Conservation (phyloP, 2,888 invertebrate species). For the Argyra leucocephala region DNA sequence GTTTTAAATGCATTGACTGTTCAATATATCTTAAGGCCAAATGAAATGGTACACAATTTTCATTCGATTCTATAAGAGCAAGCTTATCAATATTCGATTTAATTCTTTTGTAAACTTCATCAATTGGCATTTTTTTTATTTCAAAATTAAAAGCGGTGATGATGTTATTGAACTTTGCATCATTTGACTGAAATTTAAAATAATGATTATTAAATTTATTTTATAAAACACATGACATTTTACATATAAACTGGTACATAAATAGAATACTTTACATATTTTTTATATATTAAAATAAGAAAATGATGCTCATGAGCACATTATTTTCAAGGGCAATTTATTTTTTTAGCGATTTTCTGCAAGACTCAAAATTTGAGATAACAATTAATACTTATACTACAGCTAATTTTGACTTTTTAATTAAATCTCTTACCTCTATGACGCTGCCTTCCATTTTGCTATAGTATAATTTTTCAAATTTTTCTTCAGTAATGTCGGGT, state of each 20-base stretch:
- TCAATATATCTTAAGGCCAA: slow-evolving; percentile 7
- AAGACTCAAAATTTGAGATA: not conserved
- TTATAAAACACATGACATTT: no score
- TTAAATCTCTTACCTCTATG: not conserved
- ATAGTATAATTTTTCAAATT: not conserved
- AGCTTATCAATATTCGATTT: not conserved
- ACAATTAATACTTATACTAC: no score
- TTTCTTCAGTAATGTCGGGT: not conserved
- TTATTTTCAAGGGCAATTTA: not conserved
- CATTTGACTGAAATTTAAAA: not conserved
- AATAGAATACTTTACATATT: no score
- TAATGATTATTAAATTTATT: not conserved
- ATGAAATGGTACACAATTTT: slow-evolving; percentile 3
- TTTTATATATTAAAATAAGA: no score
- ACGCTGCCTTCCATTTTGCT: not conserved
- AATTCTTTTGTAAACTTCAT: not conserved
- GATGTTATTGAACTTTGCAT: not conserved
- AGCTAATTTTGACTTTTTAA: no score
- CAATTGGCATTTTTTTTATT: not conserved
- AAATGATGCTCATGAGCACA: no score
- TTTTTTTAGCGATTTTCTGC: not conserved
- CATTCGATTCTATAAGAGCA: not conserved
- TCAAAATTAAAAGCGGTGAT: not conserved
- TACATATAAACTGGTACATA: no score
- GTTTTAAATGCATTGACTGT: not conserved